Conservation (phyloP, 2,888 invertebrate genomes). For the Sympetrum striolatum region DNA sequence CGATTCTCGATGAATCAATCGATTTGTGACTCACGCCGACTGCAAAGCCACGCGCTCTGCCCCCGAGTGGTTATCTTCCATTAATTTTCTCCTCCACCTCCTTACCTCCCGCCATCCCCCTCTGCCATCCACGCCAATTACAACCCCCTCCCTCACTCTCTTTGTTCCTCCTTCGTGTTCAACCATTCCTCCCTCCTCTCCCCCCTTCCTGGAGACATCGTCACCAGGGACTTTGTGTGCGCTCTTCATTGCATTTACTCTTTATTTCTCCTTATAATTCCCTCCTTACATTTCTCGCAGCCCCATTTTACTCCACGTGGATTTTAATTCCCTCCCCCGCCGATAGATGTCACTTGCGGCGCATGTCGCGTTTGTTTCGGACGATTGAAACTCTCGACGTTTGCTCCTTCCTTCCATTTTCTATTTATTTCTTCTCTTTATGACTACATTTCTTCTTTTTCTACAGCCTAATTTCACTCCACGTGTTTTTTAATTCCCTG, state of each 20-base stretch:
- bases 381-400: not conserved
- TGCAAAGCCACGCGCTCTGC: slow-evolving; percentile 41
- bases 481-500: no score
- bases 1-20: slow-evolving; percentile 43
- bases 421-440: no score
- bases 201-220: slow-evolving; percentile 17
- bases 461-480: no score
- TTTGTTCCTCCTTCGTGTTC: slow-evolving; percentile 39
- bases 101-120: not conserved
- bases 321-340: not conserved
- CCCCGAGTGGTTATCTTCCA: slow-evolving; percentile 34
- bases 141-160: not conserved
- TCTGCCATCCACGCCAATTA: not conserved
- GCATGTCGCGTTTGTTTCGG: not conserved
- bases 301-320: not conserved
- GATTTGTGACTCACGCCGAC: slow-evolving; percentile 44
- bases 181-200: not conserved
- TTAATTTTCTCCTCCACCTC: slow-evolving; percentile 34
- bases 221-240: slow-evolving; percentile 21
- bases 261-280: not conserved
- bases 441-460: no score
- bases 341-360: not conserved
- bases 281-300: not conserved
- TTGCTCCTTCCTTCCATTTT: not conserved
- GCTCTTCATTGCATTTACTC: slow-evolving; percentile 21